A percentile compares a stretch with the other conserved stretches of the same genome.
These are phyloP conservation scores for Unio pictorum DNA, from an alignment of 2,888 invertebrate genomes.

Conservation along the genomic window DNA sequence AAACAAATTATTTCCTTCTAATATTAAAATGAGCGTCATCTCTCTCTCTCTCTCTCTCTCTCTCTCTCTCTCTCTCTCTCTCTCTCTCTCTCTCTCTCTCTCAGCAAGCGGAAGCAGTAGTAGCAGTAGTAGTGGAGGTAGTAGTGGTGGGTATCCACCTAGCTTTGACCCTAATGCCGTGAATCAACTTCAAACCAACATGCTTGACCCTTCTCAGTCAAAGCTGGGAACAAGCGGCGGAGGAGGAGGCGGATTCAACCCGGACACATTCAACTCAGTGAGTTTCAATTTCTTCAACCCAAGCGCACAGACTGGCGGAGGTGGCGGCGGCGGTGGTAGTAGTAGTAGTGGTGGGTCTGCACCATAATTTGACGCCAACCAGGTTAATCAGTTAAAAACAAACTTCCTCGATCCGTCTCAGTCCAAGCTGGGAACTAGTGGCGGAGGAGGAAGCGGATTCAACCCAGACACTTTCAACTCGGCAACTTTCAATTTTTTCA, in stretches of 20 bases:
- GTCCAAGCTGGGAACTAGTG: conserved; percentile 29
- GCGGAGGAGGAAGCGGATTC: conserved; percentile 8
- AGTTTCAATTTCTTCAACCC: conserved; percentile 38
- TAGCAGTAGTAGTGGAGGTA: not conserved
- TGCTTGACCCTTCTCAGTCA: conserved; percentile 36
- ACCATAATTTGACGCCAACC: conserved; percentile 40
- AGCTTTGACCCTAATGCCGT: conserved; percentile 43
- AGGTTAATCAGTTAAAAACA: conserved; percentile 35
- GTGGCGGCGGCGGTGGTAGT: not conserved
- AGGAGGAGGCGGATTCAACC: conserved; percentile 15
- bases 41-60: no score
- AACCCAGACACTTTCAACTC: conserved; percentile 32
- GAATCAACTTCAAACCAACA: conserved; percentile 35
- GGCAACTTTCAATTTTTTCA: conserved; percentile 27
- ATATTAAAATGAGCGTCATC: no score
- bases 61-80: no score
- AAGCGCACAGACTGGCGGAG: conserved; percentile 21
- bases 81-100: no score
- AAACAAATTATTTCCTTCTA: no score
- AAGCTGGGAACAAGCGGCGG: conserved; percentile 28
- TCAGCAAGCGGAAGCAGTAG: conserved; percentile 4
- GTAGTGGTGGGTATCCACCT: conserved; percentile 17
- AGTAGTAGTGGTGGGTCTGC: conserved; percentile 4
- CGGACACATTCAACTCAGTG: conserved; percentile 32
- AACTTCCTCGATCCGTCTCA: conserved; percentile 42